A percentile compares a stretch with the other conserved stretches of the same genome.
phyloP scores from a whole-genome alignment of 2,797 vertebrate genomes.

The Salmo trutta region DNA sequence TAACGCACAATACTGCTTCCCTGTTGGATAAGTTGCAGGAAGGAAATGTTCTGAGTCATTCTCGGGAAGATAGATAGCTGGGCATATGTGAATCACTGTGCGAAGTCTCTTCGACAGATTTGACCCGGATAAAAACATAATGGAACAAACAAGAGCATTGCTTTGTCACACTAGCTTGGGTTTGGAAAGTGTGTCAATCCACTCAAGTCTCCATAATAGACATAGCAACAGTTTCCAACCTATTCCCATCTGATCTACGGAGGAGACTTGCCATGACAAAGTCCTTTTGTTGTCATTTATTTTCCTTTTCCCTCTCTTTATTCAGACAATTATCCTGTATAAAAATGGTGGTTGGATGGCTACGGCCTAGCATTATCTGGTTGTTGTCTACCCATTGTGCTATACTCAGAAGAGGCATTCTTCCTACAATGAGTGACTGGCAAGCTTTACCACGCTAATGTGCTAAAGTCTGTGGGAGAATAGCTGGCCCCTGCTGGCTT shows the following conservation, averaged over 20 bases:
- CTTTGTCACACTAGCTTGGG: background rate
- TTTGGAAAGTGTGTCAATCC: background rate
- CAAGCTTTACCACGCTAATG: constrained; percentile 11
- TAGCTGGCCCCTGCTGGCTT: constrained; percentile 40
- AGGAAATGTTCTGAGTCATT: constrained; percentile 18
- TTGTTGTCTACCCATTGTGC: constrained; percentile 47
- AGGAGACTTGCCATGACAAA: constrained; percentile 10
- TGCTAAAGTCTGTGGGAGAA: constrained; percentile 25
- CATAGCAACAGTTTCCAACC: background rate
- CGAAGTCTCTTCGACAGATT: background rate
- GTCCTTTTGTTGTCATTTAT: constrained; percentile 32
- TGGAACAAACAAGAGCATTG: background rate
- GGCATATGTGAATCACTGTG: constrained; percentile 25
- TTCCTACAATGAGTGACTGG: constrained; percentile 44
- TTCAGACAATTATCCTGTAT: constrained; percentile 22
- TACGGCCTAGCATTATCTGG: constrained; percentile 13
- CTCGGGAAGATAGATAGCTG: background rate
- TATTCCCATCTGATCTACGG: background rate
- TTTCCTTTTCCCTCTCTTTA: constrained; percentile 33
- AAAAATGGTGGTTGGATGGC: constrained; percentile 24
- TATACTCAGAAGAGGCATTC: constrained; percentile 7
- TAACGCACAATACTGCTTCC: constrained; percentile 29
- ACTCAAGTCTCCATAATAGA: background rate
- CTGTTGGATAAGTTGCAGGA: constrained; percentile 32
- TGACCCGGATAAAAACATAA: background rate